phyloP scores from a whole-genome alignment of 2,888 invertebrate genomes.

The Mesochorus sp. region DNA sequence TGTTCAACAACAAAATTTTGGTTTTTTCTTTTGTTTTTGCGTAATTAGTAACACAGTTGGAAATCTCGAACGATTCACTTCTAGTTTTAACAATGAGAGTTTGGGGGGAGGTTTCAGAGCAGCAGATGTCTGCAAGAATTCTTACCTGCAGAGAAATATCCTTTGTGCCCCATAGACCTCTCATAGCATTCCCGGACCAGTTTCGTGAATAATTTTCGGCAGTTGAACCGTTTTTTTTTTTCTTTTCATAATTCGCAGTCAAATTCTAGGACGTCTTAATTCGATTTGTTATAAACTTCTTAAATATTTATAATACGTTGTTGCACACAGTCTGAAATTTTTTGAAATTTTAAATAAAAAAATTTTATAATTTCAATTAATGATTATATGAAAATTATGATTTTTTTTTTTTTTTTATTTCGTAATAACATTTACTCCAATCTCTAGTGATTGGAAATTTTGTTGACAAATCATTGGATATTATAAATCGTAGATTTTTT shows the following conservation, averaged over 20 bases:
- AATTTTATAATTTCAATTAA: too few species aligned
- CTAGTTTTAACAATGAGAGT: conserved; percentile 37
- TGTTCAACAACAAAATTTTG: conserved; percentile 1
- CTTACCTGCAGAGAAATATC: conserved; percentile 73
- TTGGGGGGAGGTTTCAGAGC: conserved; percentile 54
- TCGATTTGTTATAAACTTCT: too few species aligned
- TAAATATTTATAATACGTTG: too few species aligned
- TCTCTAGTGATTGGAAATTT: background rate
- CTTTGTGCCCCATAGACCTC: conserved; percentile 68
- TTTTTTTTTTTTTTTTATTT: too few species aligned
- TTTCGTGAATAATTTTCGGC: conserved; percentile 59
- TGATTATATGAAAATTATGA: too few species aligned
- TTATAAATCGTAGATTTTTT: background rate
- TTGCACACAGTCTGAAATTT: too few species aligned
- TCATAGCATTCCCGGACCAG: conserved; percentile 26
- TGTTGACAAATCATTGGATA: background rate
- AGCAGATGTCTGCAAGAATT: conserved; percentile 73
- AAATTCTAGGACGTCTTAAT: background rate
- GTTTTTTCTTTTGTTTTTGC: background rate
- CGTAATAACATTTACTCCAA: background rate
- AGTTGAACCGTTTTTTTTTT: conserved; percentile 15
- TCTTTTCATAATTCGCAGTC: conserved; percentile 16
- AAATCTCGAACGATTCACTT: too few species aligned
- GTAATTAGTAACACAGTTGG: background rate
- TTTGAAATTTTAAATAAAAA: too few species aligned